Evolutionary conservation across 2,888 invertebrate species (phyloP), one percentile per base, ranked within the genome.

Genomic region (Ochlodes sylvanus): DNA sequence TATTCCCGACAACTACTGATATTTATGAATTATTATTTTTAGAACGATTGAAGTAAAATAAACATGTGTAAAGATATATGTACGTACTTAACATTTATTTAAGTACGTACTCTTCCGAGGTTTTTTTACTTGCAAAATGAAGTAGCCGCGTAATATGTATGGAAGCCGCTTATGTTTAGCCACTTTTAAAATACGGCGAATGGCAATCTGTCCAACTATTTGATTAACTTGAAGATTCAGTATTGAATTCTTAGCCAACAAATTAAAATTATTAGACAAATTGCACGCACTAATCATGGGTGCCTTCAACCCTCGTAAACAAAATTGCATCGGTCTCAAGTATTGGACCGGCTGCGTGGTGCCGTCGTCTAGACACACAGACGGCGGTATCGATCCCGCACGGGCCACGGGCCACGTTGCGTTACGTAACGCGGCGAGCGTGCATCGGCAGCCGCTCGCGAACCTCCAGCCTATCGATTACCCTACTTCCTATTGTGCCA

Each of bases 341-440:
- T 32, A 56, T 47, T 17, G 55, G 42, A 6, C 32, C 47, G 32
- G 44, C 64, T 44, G 63, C 63, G n/a, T n/a, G n/a, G n/a, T n/a
- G n/a, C n/a, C n/a, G 63, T 63, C 65, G 65, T 65, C 65, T 65
- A 65, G 65, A 65, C 65, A 52, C 65, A 34, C 32, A 52, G 57
- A 47, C 57, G 32, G 60, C 41, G 32, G 66, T 66, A 66, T 66
- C 66, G 66, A 66, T 66, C 60, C 55, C 54, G 63, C 54, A 27
- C 41, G 54, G 27, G 42, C 44, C 34, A 12, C 41, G 50, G 38
- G 41, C 32, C 52, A n/a, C 52, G 52, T 14, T 41, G 27, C 58
- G 52, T 41, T 57, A 42, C 57, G 58, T 52, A 52, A 47, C 65
- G 57, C 19, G n/a, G 12, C n/a, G n/a, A n/a, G n/a, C 52, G 12